Evolutionary conservation across 2,888 invertebrate species (phyloP).

Genomic region (Pantelozetes paolii): DNA sequence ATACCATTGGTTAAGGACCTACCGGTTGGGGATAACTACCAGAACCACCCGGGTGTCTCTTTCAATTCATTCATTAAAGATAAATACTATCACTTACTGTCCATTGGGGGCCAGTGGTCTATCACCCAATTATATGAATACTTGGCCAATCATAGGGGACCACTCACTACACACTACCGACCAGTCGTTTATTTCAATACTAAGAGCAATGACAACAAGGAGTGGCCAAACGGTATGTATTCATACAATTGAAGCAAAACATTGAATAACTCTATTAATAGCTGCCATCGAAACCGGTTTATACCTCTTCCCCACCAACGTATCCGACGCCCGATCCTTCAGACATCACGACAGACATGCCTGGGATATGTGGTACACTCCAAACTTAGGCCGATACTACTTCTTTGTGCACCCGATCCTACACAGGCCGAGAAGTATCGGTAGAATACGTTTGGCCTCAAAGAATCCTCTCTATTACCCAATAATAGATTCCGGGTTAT

Average conservation of each 20-base stretch:
- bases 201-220: neutral
- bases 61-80: neutral
- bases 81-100: neutral
- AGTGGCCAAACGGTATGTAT: neutral
- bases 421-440: neutral
- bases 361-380: neutral
- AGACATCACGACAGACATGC: neutral
- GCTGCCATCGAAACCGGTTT: neutral
- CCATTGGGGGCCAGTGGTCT: too few relatives aligned
- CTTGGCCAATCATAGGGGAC: neutral
- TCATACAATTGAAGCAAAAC: neutral
- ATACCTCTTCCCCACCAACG: neutral
- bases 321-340: neutral
- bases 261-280: too few relatives aligned
- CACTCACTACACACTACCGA: neutral
- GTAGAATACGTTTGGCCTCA: neutral
- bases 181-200: neutral
- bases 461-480: neutral
- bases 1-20: neutral
- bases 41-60: neutral
- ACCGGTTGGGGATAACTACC: neutral
- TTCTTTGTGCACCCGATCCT: conserved; percentile 11
- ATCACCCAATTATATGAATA: neutral
- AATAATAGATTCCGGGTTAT: neutral
- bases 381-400: neutral